phyloP scores from a whole-genome alignment of 2,888 invertebrate species.

The Tinea trinotella region DNA sequence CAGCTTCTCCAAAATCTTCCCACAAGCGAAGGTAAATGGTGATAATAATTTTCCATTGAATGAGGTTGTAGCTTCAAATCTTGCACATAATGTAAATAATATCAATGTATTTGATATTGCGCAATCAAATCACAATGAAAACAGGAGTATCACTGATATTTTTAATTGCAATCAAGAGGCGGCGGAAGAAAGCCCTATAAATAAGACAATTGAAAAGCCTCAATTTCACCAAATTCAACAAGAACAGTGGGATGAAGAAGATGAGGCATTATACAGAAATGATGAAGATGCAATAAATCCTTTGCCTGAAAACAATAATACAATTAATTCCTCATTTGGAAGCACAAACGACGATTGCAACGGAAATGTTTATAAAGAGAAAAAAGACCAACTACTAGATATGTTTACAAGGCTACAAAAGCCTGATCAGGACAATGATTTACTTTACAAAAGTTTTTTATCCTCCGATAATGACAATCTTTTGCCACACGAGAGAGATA shows the following conservation, averaged over 20 bases:
- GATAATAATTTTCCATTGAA: neutral
- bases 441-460: neutral
- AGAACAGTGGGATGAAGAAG: slow-evolving; percentile 59
- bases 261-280: slow-evolving; percentile 58
- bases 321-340: neutral
- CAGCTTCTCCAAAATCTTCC: slow-evolving; percentile 32
- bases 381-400: neutral
- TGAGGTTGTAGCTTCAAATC: too few relatives aligned
- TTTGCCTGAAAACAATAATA: neutral
- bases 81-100: too few relatives aligned
- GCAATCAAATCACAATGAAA: slow-evolving; percentile 41
- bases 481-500: neutral
- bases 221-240: slow-evolving; percentile 37
- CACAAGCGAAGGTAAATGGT: slow-evolving; percentile 24
- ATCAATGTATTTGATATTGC: slow-evolving; percentile 55
- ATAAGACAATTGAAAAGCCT: slow-evolving; percentile 27
- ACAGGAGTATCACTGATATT: slow-evolving; percentile 59
- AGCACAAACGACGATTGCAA: neutral
- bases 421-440: neutral
- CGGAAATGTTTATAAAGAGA: neutral
- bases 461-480: neutral
- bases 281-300: slow-evolving; percentile 20
- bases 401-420: neutral
- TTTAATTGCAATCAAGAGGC: slow-evolving; percentile 35
- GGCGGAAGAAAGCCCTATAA: slow-evolving; percentile 32